Base-by-base conservation (phyloP, 2,888 invertebrate species). In the Eupithecia centaureata region DNA sequence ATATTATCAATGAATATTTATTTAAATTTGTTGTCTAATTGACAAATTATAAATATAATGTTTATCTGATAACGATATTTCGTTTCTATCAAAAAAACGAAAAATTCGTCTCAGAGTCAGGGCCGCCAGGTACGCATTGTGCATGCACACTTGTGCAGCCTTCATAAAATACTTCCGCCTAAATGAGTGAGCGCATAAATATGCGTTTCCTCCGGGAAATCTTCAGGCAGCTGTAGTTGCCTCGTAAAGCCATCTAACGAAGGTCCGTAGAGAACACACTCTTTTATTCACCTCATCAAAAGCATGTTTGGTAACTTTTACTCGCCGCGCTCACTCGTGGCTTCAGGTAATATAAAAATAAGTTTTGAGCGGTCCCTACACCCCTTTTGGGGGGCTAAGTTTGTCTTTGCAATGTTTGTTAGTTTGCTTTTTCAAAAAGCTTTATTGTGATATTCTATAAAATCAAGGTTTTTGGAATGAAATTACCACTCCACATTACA, bases 181-280 rank as follows among this genome's bases (percentile, higher is more conserved):
- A 87, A 87, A 90, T 89, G 86, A 88, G 84, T 83, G 79, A 81
- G 79, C 81, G 81, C 84, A 88, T 90, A 86, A 90, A 88, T 88
- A 90, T 90, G 89, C 89, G 84, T 86, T 84, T 85, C 90, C 90
- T 83, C 65, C 80, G 91, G 91, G 91, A 91, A 91, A 91, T 91
- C 89, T 90, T 84, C 80, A 79, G 80, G 81, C 78, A 83, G 80
- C 82, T 82, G 82, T 85, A 87, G 84, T 85, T 82, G 82, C 82
- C 85, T 85, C 86, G 81, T 86, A 86, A 87, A 87, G 80, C 84
- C 85, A 85, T 86, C 85, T 85, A 85, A 87, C 84, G 82, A 87
- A 86, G 80, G 78, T 78, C 87, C 84, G 74, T 63, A 18, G 85
- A 82, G 71, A 72, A 63, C 63, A 61, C 59, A 65, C 68, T 56